A percentile compares a stretch with the other conserved stretches of the same genome.
Conservation (phyloP, 2,888 invertebrate genomes). For the Escarpia spicata region DNA sequence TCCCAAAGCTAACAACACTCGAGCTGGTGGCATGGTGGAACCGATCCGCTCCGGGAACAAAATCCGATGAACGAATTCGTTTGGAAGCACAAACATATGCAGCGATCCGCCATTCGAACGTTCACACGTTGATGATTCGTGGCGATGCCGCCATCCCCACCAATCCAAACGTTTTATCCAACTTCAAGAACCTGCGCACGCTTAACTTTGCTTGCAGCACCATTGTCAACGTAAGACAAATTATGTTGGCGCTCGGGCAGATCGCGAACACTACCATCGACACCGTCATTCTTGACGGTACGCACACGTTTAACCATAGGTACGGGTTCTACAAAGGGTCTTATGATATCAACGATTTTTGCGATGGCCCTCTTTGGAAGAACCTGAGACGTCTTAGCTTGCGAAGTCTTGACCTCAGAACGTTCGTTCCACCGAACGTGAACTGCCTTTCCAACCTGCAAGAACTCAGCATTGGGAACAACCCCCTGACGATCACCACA, state of each 20-base stretch:
- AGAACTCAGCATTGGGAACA: background rate
- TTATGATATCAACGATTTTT: background rate
- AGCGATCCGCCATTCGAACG: background rate
- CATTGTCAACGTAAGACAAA: background rate
- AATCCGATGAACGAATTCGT: background rate
- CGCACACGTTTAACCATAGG: background rate
- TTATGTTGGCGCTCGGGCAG: background rate
- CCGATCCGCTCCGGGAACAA: background rate
- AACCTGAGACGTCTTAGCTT: background rate
- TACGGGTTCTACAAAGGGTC: background rate
- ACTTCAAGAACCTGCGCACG: background rate
- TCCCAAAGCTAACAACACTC: background rate
- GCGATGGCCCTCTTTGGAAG: background rate
- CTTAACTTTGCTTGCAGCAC: background rate
- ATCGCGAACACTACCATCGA: background rate
- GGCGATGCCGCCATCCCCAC: background rate
- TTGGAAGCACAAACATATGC: background rate
- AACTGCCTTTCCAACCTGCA: background rate
- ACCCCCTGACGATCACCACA: background rate
- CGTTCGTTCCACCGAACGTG: background rate
- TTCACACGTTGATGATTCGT: slow-evolving; percentile 3
- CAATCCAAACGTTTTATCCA: background rate
- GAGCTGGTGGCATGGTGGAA: background rate
- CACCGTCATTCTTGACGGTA: background rate
- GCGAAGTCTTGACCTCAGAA: background rate